These are phyloP conservation scores for Luperina nickerlii DNA, from an alignment of 2,888 invertebrate species.

Conservation along the genomic window DNA sequence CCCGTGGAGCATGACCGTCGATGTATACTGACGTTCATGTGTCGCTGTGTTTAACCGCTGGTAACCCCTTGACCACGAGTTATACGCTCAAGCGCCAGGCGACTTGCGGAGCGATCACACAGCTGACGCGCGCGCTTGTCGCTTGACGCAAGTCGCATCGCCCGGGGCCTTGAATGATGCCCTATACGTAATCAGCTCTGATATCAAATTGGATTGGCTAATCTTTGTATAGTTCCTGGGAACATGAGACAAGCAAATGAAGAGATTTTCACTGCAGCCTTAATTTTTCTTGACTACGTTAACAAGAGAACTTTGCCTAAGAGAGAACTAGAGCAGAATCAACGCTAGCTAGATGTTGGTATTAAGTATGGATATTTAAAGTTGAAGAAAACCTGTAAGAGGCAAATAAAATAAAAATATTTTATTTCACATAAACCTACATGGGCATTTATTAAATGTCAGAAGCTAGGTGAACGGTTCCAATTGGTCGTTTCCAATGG, in stretches of 20 bases:
- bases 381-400: not conserved
- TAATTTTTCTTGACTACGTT: not conserved
- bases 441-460: too few relatives aligned
- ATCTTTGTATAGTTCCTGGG: not conserved
- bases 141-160: not conserved
- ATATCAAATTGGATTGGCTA: not conserved
- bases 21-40: constrained; percentile 39
- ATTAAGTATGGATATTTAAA: not conserved
- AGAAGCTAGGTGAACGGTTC: too few relatives aligned
- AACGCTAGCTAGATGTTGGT: not conserved
- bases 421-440: too few relatives aligned
- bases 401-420: not conserved
- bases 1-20: constrained; percentile 34
- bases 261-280: not conserved
- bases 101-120: not conserved
- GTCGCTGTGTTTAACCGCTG: constrained; percentile 13
- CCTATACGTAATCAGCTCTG: not conserved
- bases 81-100: not conserved
- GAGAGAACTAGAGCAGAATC: not conserved
- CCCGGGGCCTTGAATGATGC: too few relatives aligned
- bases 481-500: too few relatives aligned
- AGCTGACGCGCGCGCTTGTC: too few relatives aligned
- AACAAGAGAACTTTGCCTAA: not conserved
- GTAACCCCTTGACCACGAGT: not conserved
- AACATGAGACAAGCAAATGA: not conserved